Evolutionary conservation across 1,140 invertebrate genomes (phyloP), one percentile per base, ranked within the genome.

Genomic region (Pantala flavescens): DNA sequence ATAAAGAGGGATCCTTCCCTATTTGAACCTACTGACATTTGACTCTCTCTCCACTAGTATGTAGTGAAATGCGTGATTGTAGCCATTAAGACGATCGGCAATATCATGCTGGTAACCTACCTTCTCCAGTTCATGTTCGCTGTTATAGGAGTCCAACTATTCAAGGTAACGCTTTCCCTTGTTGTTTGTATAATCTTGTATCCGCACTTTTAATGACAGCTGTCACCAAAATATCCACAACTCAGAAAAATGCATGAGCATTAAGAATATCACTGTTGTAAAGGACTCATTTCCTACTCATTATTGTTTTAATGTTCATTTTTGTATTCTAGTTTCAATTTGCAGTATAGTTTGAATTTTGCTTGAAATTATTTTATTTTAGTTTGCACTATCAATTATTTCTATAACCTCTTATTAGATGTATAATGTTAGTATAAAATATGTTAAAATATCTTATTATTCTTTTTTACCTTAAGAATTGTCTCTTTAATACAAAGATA

Each of bases 91-190:
- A 98, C 96, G 84, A 98, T 98, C 86, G 95, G 96, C 84, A 98
- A 98, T 89, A 98, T 98, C 88, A 95, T 98, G 88, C 90, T 98
- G 88, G 96, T 99, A 82, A 98, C 97, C 84, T 96, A 95, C 86
- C 93, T 99, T 80, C 93, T 99, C 81, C 94, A 98, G 87, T 99
- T 99, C 90, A 99, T 99, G 96, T 99, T 99, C 87, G 97, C 98
- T 82, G 97, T 99, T 82, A 99, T 99, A 87, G 98, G 98, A 88
- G 98, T 99, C 81, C 98, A 99, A 87, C 92, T 99, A 81, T 99
- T 99, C 88, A 99, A 99, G 93, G 95, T 95, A 72, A 93, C 88
- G 74, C 73, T 73, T 23, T 63, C 71, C 49, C 49, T 63, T 63
- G 49, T 63, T 63, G 49, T 7, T 63, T 63, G 49, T 63, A 16